These are phyloP conservation scores for Gonocerus acuteangulatus DNA, from an alignment of 2,888 invertebrate species.

Conservation along the genomic window DNA sequence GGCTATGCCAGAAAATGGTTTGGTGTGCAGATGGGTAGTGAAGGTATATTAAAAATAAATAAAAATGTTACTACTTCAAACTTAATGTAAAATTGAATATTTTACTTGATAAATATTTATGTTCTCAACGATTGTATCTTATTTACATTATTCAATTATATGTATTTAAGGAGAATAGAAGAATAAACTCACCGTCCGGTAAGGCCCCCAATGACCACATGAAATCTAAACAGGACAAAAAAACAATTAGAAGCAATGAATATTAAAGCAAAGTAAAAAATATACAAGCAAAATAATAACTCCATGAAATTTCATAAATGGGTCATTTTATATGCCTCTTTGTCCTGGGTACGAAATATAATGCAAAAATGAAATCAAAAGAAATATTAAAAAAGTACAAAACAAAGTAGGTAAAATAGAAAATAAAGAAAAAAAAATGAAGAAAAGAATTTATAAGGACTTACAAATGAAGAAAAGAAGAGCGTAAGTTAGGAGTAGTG, in stretches of 20 bases:
- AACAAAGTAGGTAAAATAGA: neutral
- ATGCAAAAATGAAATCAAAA: conserved; percentile 1
- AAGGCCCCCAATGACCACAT: conserved; percentile 98
- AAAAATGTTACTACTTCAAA: no score
- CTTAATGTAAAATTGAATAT: no score
- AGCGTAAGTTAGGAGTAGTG: conserved; percentile 3
- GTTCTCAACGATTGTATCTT: no score
- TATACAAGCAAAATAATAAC: conserved; percentile 37
- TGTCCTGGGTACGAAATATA: no score
- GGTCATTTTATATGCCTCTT: conserved; percentile 10
- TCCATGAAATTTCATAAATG: conserved; percentile 42
- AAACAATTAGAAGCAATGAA: conserved; percentile 30
- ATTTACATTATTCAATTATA: no score
- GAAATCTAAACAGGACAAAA: conserved; percentile 71
- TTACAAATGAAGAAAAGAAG: conserved; percentile 11
- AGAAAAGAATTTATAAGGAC: conserved; percentile 1
- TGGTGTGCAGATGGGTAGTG: no score
- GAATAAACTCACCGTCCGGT: conserved; percentile 79
- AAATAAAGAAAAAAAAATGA: conserved; percentile 7
- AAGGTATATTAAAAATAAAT: no score
- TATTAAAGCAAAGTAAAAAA: conserved; percentile 36
- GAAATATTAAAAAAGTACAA: conserved; percentile 8
- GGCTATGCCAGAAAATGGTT: no score
- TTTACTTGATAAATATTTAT: no score
- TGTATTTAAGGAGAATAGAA: no score